Evolutionary conservation across 2,888 invertebrate genomes (phyloP).

Genomic region (Limnephilus marmoratus): DNA sequence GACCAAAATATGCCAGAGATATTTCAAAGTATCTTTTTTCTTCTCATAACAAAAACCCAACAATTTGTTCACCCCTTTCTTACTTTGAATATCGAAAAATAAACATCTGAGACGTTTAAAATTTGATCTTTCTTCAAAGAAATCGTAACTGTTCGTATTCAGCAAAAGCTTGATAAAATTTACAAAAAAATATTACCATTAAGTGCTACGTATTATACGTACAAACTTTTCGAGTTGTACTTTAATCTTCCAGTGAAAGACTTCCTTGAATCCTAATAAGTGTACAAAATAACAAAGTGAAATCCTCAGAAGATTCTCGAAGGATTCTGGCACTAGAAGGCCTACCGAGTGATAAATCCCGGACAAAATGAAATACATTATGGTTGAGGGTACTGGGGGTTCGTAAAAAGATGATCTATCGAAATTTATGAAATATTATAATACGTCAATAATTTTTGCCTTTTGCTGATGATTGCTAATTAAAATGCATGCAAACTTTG

Average conservation of each 20-base stretch:
- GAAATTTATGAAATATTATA: neutral
- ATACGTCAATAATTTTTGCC: too few species aligned
- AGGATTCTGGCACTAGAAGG: neutral
- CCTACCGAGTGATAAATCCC: slow-evolving; percentile 1
- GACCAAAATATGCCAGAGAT: neutral
- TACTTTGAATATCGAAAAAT: neutral
- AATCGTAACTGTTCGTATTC: neutral
- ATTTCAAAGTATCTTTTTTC: neutral
- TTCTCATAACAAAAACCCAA: neutral
- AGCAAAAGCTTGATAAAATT: neutral
- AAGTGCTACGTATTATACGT: neutral
- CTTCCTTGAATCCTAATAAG: slow-evolving; percentile 12
- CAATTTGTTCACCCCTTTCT: neutral
- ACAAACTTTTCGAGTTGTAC: neutral
- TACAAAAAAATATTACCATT: neutral
- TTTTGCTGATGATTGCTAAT: too few species aligned
- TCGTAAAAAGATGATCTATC: neutral
- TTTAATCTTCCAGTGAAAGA: neutral
- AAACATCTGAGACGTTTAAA: neutral
- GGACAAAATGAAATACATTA: neutral
- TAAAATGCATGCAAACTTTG: too few species aligned
- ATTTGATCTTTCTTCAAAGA: neutral
- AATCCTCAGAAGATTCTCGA: neutral
- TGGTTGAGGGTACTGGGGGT: neutral
- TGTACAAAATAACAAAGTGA: slow-evolving; percentile 17